These are phyloP conservation scores for Ophion obscuratus DNA, from an alignment of 2,888 invertebrate species.

Conservation along the genomic window DNA sequence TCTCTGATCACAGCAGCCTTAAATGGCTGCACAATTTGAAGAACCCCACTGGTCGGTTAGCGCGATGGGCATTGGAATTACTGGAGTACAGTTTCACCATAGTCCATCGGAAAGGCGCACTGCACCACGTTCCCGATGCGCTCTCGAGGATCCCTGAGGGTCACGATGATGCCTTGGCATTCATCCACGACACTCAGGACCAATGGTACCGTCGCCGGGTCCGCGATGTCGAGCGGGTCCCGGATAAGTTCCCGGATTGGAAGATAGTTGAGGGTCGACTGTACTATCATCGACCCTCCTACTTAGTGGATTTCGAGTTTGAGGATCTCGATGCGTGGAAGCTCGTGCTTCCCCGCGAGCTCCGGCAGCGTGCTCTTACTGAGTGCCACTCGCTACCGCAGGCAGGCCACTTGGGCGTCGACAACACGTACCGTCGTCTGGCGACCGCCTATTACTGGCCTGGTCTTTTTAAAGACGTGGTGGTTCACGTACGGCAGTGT, in stretches of 20 bases:
- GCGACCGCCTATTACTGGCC: too few relatives aligned
- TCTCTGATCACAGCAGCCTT: too few relatives aligned
- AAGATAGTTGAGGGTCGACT: background rate
- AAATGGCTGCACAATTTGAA: too few relatives aligned
- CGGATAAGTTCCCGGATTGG: background rate
- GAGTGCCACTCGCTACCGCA: conserved; percentile 18
- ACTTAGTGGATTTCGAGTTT: background rate
- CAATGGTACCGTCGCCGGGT: too few relatives aligned
- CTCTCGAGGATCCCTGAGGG: conserved; percentile 33
- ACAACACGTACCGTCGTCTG: conserved; percentile 13
- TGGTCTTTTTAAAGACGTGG: too few relatives aligned
- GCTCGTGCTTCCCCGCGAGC: conserved; percentile 52
- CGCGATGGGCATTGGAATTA: too few relatives aligned
- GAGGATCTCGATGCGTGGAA: conserved; percentile 49
- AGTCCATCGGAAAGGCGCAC: conserved; percentile 33
- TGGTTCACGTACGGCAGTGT: conserved; percentile 58
- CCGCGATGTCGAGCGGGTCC: background rate
- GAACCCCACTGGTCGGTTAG: too few relatives aligned
- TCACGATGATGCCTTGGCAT: too few relatives aligned
- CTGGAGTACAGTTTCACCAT: too few relatives aligned
- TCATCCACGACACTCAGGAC: too few relatives aligned
- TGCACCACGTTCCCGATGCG: conserved; percentile 61
- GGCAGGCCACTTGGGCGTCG: conserved; percentile 65
- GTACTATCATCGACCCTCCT: conserved; percentile 32
- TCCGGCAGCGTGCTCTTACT: background rate